Base-by-base conservation (phyloP, 2,797 vertebrate genomes). In the Thalassophryne amazonica region DNA sequence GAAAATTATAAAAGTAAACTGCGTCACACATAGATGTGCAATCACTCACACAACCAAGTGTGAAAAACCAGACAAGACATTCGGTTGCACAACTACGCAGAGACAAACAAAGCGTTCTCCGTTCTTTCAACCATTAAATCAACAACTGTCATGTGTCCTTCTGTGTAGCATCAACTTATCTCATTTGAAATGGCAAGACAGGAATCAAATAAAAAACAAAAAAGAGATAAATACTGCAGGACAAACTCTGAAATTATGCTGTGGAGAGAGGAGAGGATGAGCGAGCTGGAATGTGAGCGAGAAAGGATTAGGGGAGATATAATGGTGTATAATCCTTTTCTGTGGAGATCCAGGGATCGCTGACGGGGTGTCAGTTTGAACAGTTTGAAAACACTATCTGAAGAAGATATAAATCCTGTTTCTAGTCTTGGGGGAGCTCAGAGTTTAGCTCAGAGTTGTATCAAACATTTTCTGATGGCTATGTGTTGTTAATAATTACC, bases 251-350 rank as follows among this genome's bases (percentile, higher is more conserved):
- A 57, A 53, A 10, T 0, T 19, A 31, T 11, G 8, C 31, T 46
- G 38, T 1, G 29, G 42, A 41, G 16, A 39, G 12, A 49, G 13
- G 22, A 39, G 23, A 18, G 21, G 38, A 18, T 54, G 22, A 38
- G 22, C 45, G 40, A 41, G 53, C 21, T 35, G 53, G 23, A 25
- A 13, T 11, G 21, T 25, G 12, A 56, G 43, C 21, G 55, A 46
- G 28, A 52, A 56, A 31, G 63, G 74, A 80, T 76, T 72, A 74
- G 29, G 16, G 46, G 36, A 58, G 55, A 64, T 73, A 70, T 71
- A 75, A 82, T 65, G 41, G 42, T 33, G 48, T 41, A 20, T 70
- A 78, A 80, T 75, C 61, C 60, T 60, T 63, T 53, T 63, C 58
- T 61, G 45, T 21, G 60, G 50, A 47, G 53, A 64, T 56, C 36